Conservation (phyloP, 1,140 invertebrate species). For the Dendrolimus kikuchii region DNA sequence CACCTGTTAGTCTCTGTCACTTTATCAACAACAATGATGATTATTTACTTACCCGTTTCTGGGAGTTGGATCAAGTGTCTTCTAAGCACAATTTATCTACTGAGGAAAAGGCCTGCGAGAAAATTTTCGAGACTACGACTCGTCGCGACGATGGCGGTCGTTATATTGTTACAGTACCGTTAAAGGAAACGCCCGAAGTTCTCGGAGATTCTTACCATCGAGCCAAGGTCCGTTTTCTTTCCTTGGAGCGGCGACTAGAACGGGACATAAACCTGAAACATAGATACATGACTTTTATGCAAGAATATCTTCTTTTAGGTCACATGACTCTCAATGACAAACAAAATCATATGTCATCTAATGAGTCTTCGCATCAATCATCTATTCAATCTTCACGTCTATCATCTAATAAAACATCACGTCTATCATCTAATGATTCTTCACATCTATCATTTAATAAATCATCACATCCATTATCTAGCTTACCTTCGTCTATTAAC, state of each 20-base stretch:
- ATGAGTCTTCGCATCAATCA: too few relatives aligned
- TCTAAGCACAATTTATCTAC: conserved; percentile 6
- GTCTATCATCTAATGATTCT: too few relatives aligned
- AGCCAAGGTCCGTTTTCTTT: conserved; percentile 10
- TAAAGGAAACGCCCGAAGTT: conserved; percentile 4
- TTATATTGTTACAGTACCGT: conserved; percentile 6
- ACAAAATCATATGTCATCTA: too few relatives aligned
- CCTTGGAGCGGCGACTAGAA: conserved; percentile 11
- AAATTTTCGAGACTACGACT: conserved; percentile 8
- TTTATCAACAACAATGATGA: not conserved
- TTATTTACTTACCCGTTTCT: conserved; percentile 15
- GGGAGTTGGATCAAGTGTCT: conserved; percentile 18
- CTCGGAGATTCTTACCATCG: conserved; percentile 7
- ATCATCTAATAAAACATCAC: too few relatives aligned
- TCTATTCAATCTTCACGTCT: too few relatives aligned
- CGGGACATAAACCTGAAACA: conserved; percentile 5
- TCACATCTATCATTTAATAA: too few relatives aligned
- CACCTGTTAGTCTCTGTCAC: not conserved
- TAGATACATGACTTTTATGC: conserved; percentile 9
- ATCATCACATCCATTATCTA: too few relatives aligned
- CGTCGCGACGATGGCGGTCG: conserved; percentile 1
- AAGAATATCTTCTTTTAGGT: conserved; percentile 8
- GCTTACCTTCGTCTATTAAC: too few relatives aligned
- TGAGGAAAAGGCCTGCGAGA: conserved; percentile 23
- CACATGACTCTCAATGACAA: conserved; percentile 8